These are phyloP conservation scores for Grallaria varia DNA, from an alignment of 2,113 vertebrate species.

Conservation along the genomic window DNA sequence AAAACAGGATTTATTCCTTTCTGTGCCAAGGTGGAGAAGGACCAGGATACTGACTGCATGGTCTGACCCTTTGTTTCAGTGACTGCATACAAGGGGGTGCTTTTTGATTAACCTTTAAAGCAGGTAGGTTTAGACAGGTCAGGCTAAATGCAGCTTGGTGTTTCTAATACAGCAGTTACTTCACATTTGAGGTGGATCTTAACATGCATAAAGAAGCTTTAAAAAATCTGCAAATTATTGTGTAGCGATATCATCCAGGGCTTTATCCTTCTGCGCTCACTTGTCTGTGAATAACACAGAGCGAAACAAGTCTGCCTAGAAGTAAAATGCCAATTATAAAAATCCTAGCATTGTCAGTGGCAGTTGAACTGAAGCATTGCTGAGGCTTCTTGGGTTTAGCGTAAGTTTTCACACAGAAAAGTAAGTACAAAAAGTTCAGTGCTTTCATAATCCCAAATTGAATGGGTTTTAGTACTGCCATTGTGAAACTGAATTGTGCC, in stretches of 20 bases:
- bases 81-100: not conserved
- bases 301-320: not conserved
- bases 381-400: not conserved
- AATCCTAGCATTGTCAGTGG: not conserved
- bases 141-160: not conserved
- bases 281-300: rapidly evolving
- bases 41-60: not conserved
- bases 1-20: not conserved
- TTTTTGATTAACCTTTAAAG: not conserved
- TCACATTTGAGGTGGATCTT: not conserved
- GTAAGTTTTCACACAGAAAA: not conserved
- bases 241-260: not conserved
- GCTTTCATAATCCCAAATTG: not conserved
- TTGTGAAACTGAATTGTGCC: not conserved
- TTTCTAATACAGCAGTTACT: not conserved
- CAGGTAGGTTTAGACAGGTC: not conserved
- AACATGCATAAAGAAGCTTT: not conserved
- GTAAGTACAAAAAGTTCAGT: not conserved
- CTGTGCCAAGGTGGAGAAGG: not conserved
- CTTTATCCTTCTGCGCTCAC: not conserved
- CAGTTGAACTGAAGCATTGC: not conserved
- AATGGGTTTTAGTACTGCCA: not conserved
- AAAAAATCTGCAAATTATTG: not conserved
- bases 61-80: not conserved
- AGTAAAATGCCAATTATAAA: not conserved